Percentiles rank a stretch among this genome's conserved stretches.
These are phyloP conservation scores for Euspilapteryx auroguttella DNA, from an alignment of 2,888 invertebrate species.

Conservation along the genomic window DNA sequence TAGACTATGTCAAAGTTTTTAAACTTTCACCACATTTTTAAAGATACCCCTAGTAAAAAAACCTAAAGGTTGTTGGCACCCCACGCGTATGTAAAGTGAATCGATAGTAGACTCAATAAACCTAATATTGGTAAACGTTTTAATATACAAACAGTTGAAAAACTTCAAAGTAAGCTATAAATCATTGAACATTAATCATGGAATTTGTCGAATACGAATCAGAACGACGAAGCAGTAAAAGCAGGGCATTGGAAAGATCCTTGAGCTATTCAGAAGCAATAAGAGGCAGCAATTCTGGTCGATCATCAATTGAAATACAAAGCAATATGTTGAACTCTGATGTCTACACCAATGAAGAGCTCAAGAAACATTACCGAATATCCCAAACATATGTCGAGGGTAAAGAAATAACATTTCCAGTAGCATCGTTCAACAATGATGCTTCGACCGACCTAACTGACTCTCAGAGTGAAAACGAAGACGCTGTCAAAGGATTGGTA, in stretches of 20 bases:
- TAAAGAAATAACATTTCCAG: conserved; percentile 35
- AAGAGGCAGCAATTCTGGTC: conserved; percentile 23
- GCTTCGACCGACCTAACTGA: conserved; percentile 13
- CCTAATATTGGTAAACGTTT: no score
- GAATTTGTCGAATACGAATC: no score
- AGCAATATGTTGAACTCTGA: conserved; percentile 34
- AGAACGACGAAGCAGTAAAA: conserved; percentile 30
- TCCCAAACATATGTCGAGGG: conserved; percentile 50
- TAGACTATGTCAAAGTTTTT: no score
- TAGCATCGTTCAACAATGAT: conserved; percentile 17
- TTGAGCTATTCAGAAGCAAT: conserved; percentile 49
- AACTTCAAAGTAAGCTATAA: no score
- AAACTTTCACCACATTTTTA: no score
- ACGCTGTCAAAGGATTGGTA: conserved; percentile 22
- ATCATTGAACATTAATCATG: no score
- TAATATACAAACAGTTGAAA: no score
- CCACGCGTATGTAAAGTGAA: no score
- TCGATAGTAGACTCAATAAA: no score
- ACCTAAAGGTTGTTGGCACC: no score
- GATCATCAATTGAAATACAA: conserved; percentile 44
- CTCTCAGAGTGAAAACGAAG: conserved; percentile 23
- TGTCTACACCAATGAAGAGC: conserved; percentile 42
- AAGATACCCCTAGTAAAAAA: no score
- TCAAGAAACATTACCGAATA: conserved; percentile 42
- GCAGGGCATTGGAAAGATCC: conserved; percentile 34